Percentiles rank a stretch among this genome's conserved stretches.
Conservation (phyloP, 2,797 vertebrate species). For the Urophycis tenuis region DNA sequence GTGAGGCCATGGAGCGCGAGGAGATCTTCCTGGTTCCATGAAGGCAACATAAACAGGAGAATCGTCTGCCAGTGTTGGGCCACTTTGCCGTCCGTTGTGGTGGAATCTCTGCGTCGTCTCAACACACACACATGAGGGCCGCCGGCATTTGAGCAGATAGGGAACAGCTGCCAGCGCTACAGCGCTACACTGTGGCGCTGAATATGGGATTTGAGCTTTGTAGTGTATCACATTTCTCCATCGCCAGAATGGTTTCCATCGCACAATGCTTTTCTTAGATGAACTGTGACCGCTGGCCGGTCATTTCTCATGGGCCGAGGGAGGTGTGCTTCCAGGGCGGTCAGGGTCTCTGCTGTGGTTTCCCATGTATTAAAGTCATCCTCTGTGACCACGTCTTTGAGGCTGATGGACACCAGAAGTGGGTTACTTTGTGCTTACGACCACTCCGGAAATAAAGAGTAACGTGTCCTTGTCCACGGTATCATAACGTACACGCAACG, state of each 20-base stretch:
- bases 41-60: constrained; percentile 29
- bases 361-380: constrained; percentile 44
- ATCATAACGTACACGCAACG: not conserved
- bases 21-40: constrained; percentile 26
- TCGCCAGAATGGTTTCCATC: not conserved
- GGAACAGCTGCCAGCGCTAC: not conserved
- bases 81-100: constrained; percentile 7
- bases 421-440: constrained; percentile 21
- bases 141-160: not conserved
- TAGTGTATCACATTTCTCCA: not conserved
- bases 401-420: constrained; percentile 35
- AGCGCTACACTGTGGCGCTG: not conserved
- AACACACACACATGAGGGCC: not conserved
- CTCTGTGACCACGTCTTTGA: constrained; percentile 36
- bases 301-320: constrained; percentile 42
- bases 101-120: too few species aligned
- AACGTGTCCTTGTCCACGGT: not conserved
- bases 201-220: not conserved
- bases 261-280: constrained; percentile 36
- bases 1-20: constrained; percentile 14
- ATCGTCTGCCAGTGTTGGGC: constrained; percentile 19
- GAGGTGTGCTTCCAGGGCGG: not conserved
- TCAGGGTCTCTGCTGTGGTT: constrained; percentile 23
- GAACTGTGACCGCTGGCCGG: constrained; percentile 53
- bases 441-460: not conserved